Percentiles rank a stretch among this genome's conserved stretches.
phyloP scores from a whole-genome alignment of 2,113 vertebrate species.

The Mormoops blainvillei region DNA sequence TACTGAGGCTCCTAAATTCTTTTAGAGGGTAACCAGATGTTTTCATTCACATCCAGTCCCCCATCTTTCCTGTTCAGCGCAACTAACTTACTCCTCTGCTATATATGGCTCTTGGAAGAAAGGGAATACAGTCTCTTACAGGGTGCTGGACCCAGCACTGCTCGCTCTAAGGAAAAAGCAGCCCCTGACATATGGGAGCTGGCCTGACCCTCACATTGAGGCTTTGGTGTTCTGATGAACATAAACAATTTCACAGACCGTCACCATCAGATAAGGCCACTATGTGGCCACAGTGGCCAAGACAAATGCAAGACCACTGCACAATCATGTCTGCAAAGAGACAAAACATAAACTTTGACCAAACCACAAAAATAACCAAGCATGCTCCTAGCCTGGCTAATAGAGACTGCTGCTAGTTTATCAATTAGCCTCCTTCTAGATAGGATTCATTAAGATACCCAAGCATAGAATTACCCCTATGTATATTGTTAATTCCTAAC shows the following conservation, averaged over 20 bases:
- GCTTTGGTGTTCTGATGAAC: not conserved
- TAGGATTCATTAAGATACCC: not conserved
- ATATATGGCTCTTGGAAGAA: not conserved
- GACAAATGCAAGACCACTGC: not conserved
- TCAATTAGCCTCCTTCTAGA: not conserved
- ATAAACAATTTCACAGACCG: not conserved
- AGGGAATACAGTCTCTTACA: not conserved
- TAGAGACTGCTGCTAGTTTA: not conserved
- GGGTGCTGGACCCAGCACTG: not conserved
- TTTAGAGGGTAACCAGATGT: not conserved
- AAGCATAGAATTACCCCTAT: not conserved
- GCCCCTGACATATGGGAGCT: not conserved
- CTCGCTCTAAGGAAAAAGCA: not conserved
- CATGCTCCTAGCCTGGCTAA: not conserved
- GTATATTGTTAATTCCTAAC: not conserved
- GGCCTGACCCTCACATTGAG: not conserved
- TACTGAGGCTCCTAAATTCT: not conserved
- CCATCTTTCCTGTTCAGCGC: not conserved
- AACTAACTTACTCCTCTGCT: not conserved
- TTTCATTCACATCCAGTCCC: not conserved
- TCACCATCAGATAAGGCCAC: not conserved
- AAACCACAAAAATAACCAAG: constrained; percentile 16
- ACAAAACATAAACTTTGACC: not conserved
- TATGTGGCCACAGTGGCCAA: not conserved
- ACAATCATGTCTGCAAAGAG: not conserved